Percentiles rank a stretch among this genome's conserved stretches.
These are phyloP conservation scores for Amorpha juglandis DNA, from an alignment of 2,888 invertebrate species.

Conservation along the genomic window DNA sequence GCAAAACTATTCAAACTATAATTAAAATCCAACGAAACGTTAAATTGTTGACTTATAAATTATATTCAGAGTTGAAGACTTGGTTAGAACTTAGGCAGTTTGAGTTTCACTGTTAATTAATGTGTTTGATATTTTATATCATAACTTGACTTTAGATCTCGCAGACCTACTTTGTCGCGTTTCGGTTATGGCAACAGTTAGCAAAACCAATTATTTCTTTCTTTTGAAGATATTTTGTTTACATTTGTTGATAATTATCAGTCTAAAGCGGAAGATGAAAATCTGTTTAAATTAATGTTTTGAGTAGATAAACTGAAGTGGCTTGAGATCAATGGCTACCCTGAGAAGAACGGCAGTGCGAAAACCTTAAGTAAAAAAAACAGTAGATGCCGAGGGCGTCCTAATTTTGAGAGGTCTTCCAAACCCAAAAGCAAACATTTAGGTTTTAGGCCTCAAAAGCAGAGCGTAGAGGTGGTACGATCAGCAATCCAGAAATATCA, in stretches of 20 bases:
- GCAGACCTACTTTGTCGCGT: background rate
- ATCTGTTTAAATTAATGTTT: too few relatives aligned
- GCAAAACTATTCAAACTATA: conserved; percentile 26
- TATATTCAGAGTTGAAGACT: conserved; percentile 18
- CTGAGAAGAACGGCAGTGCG: too few relatives aligned
- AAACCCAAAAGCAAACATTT: too few relatives aligned
- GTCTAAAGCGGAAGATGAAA: too few relatives aligned
- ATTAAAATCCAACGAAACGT: conserved; percentile 25
- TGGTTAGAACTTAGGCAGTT: conserved; percentile 2
- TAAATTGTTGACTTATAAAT: conserved; percentile 24
- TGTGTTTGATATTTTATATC: conserved; percentile 6
- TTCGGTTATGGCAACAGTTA: background rate
- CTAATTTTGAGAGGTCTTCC: too few relatives aligned
- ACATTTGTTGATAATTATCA: background rate
- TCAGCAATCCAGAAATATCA: too few relatives aligned
- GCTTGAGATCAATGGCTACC: too few relatives aligned
- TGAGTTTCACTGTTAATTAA: background rate
- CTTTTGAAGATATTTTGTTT: background rate
- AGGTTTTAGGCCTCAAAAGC: too few relatives aligned
- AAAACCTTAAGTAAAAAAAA: too few relatives aligned
- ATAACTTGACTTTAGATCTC: conserved; percentile 1
- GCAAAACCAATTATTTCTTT: background rate
- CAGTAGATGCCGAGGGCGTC: too few relatives aligned
- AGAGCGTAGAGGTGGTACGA: too few relatives aligned
- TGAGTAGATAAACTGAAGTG: too few relatives aligned